These are phyloP conservation scores for Melanerpes formicivorus DNA, from an alignment of 2,113 vertebrate genomes.

Conservation along the genomic window DNA sequence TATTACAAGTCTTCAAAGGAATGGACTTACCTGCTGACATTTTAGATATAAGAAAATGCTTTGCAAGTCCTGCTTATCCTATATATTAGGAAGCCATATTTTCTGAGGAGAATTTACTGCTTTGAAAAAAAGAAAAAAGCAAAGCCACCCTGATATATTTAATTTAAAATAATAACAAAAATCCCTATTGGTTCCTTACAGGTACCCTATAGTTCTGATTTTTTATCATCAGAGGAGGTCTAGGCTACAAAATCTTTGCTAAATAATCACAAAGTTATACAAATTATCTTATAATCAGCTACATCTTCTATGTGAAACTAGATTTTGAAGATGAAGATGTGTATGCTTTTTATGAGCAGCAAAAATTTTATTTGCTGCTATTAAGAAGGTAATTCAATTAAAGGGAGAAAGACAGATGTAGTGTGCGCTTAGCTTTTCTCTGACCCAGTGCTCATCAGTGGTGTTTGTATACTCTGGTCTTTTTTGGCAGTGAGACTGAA, in stretches of 20 bases:
- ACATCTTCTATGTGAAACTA: not conserved
- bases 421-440: not conserved
- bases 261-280: not conserved
- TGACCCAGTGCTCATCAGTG: not conserved
- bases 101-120: not conserved
- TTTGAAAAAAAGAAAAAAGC: not conserved
- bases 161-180: not conserved
- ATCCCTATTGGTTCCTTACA: not conserved
- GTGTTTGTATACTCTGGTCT: slow-evolving; percentile 27
- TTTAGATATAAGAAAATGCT: slow-evolving; percentile 20
- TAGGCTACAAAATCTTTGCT: not conserved
- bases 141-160: not conserved
- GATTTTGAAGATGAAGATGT: not conserved
- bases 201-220: not conserved
- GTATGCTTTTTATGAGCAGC: slow-evolving; percentile 3
- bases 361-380: slow-evolving; percentile 45
- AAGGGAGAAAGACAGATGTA: slow-evolving; percentile 17
- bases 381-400: slow-evolving; percentile 40
- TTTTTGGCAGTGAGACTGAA: slow-evolving; percentile 45
- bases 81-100: not conserved
- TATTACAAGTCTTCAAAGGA: slow-evolving; percentile 6
- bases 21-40: slow-evolving; percentile 22
- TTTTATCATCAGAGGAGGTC: not conserved
- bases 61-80: not conserved
- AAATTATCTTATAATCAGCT: not conserved